These are phyloP conservation scores for Varanus komodoensis DNA, from an alignment of 2,113 vertebrate genomes.

Conservation along the genomic window DNA sequence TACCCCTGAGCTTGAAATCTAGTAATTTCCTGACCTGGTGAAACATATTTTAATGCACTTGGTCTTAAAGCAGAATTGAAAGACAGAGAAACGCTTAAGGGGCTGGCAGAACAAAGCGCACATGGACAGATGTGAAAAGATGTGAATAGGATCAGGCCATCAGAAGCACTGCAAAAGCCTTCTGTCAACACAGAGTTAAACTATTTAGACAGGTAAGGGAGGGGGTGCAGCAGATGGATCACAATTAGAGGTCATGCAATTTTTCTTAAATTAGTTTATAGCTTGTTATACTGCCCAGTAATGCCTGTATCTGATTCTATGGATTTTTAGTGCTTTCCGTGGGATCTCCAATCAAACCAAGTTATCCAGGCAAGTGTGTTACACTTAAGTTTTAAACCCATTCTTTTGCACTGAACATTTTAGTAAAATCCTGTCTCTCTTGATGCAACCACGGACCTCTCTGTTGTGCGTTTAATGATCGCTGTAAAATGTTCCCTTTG, in stretches of 20 bases:
- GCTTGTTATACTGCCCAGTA: background rate
- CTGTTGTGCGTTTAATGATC: background rate
- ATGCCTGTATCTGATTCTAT: background rate
- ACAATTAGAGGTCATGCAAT: accelerated
- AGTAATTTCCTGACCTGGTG: slow-evolving; percentile 63
- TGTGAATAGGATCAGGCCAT: slow-evolving; percentile 34
- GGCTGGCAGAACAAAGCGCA: slow-evolving; percentile 22
- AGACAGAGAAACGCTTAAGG: slow-evolving; percentile 44
- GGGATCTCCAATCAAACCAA: slow-evolving; percentile 35
- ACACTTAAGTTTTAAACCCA: slow-evolving; percentile 1
- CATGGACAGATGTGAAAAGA: background rate
- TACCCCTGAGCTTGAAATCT: slow-evolving; percentile 29
- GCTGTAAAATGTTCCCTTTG: background rate
- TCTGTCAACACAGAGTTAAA: accelerated
- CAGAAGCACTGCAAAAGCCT: background rate
- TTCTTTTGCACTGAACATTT: slow-evolving; percentile 12
- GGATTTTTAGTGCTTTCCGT: background rate
- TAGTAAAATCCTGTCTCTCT: background rate
- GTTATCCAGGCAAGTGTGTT: slow-evolving; percentile 37
- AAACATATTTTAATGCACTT: slow-evolving; percentile 61
- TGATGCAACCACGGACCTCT: background rate
- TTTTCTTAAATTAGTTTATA: background rate
- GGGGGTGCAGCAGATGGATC: background rate
- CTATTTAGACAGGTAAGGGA: background rate
- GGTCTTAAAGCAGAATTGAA: background rate